Conservation (phyloP, 2,113 vertebrate genomes). For the Scophthalmus maximus region DNA sequence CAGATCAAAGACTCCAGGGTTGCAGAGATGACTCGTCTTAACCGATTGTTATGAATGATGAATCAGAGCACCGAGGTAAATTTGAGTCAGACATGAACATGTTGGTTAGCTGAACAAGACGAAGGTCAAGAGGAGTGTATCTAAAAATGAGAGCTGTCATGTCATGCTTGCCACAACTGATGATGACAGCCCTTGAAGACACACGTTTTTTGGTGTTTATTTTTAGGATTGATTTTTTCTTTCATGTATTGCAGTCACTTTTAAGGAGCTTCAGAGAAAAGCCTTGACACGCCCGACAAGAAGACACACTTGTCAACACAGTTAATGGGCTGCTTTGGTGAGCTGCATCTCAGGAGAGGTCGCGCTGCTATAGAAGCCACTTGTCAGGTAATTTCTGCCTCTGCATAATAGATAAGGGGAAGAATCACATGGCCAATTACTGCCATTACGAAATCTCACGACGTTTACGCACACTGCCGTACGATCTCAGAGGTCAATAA, state of each 20-base stretch:
- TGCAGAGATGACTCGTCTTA: constrained; percentile 36
- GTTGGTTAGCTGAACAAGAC: constrained; percentile 58
- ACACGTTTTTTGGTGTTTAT: constrained; percentile 55
- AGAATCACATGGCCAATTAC: constrained; percentile 68
- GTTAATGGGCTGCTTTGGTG: constrained; percentile 57
- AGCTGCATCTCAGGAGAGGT: constrained; percentile 61
- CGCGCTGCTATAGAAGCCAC: constrained; percentile 39
- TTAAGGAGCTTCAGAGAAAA: constrained; percentile 51
- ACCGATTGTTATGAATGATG: constrained; percentile 46
- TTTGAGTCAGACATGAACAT: constrained; percentile 62
- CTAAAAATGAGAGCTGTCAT: constrained; percentile 72
- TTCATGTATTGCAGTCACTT: constrained; percentile 34
- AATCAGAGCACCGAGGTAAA: constrained; percentile 55
- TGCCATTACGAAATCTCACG: constrained; percentile 61
- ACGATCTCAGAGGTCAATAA: constrained; percentile 61
- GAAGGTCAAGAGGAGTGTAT: constrained; percentile 56
- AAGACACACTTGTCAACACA: constrained; percentile 57
- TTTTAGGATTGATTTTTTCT: constrained; percentile 63
- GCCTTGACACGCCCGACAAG: constrained; percentile 63
- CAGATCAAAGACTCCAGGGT: constrained; percentile 49
- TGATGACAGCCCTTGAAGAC: constrained; percentile 54
- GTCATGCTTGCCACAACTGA: constrained; percentile 53
- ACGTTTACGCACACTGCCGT: constrained; percentile 52
- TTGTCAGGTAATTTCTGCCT: constrained; percentile 73
- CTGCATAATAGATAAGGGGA: constrained; percentile 60